Evolutionary conservation across 2,797 vertebrate genomes (phyloP).

Genomic region (Leptatherina wallacei): DNA sequence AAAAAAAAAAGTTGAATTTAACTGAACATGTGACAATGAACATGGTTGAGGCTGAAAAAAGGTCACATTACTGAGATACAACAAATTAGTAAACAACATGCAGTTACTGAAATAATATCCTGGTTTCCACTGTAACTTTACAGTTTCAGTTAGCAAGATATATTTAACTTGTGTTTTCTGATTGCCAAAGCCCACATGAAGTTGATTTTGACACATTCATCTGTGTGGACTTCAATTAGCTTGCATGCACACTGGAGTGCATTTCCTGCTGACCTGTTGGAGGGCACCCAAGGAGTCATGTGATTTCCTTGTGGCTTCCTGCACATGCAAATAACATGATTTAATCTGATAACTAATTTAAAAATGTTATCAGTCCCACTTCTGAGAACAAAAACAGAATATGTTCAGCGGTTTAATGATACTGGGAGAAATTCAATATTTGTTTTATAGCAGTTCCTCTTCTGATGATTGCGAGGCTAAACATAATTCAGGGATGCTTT

Average conservation of each 20-base stretch:
- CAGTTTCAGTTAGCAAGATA: not conserved
- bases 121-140: not conserved
- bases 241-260: not conserved
- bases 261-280: not conserved
- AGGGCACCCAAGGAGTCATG: not conserved
- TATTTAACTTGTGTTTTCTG: not conserved
- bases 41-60: not conserved
- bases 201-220: not conserved
- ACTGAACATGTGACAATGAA: not conserved
- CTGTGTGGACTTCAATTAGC: not conserved
- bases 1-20: not conserved
- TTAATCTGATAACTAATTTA: not conserved
- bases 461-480: not conserved
- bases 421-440: not conserved
- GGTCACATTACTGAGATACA: not conserved
- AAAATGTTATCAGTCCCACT: not conserved
- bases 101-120: not conserved
- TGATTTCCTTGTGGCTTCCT: not conserved
- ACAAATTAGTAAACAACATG: not conserved
- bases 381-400: not conserved
- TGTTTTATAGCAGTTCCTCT: not conserved
- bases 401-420: not conserved
- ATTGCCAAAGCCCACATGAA: not conserved
- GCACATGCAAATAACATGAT: not conserved
- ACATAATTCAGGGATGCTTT: no score